Evolutionary conservation across 2,888 invertebrate species (phyloP).

Genomic region (Molorchus minor): DNA sequence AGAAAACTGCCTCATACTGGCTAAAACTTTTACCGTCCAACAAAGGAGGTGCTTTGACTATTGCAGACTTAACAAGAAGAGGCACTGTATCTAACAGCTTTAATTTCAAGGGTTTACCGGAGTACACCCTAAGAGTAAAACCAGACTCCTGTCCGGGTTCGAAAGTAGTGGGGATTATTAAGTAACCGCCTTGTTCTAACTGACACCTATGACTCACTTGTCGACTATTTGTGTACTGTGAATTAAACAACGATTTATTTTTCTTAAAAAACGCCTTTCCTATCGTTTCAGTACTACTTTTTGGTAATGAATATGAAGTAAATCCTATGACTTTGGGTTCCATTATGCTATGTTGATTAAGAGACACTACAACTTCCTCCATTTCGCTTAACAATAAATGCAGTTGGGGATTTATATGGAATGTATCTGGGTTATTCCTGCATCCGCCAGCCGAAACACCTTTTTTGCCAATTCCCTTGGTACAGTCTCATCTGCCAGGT

Average conservation of each 20-base stretch:
- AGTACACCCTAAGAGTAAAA: conserved; percentile 85
- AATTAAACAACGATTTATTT: conserved; percentile 86
- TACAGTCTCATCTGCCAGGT: conserved; percentile 90
- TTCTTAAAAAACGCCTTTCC: conserved; percentile 83
- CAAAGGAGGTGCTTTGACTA: conserved; percentile 78
- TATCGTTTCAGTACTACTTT: conserved; percentile 77
- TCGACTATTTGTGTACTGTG: conserved; percentile 90
- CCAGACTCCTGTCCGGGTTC: conserved; percentile 90
- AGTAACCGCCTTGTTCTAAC: conserved; percentile 82
- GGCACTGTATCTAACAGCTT: conserved; percentile 76
- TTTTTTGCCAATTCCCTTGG: conserved; percentile 79
- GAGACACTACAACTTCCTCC: conserved; percentile 84
- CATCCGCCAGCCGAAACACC: conserved; percentile 92
- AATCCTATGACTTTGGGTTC: conserved; percentile 94
- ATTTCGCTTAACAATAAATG: conserved; percentile 81
- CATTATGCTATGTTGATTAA: conserved; percentile 90
- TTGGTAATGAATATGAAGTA: conserved; percentile 80
- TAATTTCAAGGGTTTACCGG: conserved; percentile 79
- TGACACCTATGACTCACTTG: conserved; percentile 76
- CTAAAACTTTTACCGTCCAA: conserved; percentile 77
- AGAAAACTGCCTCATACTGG: conserved; percentile 89
- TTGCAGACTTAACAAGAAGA: conserved; percentile 74
- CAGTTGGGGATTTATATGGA: conserved; percentile 92
- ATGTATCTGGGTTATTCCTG: conserved; percentile 88
- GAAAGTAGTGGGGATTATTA: conserved; percentile 90